Percentiles rank a stretch among this genome's conserved stretches.
Evolutionary conservation across 2,797 vertebrate genomes (phyloP).

Genomic region (Schizopygopsis malacanthus): DNA sequence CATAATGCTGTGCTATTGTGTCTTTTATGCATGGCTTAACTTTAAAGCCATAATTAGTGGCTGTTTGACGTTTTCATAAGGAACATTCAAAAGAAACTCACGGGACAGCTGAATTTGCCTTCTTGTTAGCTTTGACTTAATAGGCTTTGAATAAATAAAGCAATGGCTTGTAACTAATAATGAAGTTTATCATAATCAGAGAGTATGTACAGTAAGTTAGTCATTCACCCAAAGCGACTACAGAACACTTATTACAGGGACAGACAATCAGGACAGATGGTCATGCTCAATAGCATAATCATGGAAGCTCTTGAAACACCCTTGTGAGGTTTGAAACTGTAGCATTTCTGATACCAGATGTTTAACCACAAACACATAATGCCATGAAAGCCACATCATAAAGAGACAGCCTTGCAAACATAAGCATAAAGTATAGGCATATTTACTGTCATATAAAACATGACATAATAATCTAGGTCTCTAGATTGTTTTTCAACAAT

Average conservation of each 20-base stretch:
- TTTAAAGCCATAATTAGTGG: constrained; percentile 9
- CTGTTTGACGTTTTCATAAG: constrained; percentile 13
- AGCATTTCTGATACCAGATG: not conserved
- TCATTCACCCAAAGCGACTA: constrained; percentile 1
- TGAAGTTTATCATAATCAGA: constrained; percentile 14
- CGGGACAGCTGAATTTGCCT: constrained; percentile 1
- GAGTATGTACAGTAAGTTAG: not conserved
- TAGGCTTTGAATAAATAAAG: constrained; percentile 27
- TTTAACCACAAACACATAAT: not conserved
- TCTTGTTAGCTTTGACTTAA: not conserved
- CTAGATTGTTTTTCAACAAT: not conserved
- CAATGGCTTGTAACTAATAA: constrained; percentile 25
- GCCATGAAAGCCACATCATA: not conserved
- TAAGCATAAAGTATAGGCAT: no score
- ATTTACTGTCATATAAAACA: not conserved
- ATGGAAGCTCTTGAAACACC: not conserved
- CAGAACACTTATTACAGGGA: not conserved
- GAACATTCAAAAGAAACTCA: constrained; percentile 1
- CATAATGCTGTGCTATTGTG: constrained; percentile 19
- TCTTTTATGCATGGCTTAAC: not conserved
- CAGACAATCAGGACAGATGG: constrained; percentile 1
- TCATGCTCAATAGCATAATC: not conserved
- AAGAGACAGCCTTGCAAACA: not conserved
- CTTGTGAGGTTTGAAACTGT: not conserved
- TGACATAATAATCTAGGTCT: not conserved